Percentiles rank a stretch among this genome's conserved stretches.
These are phyloP conservation scores for Drosophila yooni DNA, from an alignment of 2,888 invertebrate species.

Conservation along the genomic window DNA sequence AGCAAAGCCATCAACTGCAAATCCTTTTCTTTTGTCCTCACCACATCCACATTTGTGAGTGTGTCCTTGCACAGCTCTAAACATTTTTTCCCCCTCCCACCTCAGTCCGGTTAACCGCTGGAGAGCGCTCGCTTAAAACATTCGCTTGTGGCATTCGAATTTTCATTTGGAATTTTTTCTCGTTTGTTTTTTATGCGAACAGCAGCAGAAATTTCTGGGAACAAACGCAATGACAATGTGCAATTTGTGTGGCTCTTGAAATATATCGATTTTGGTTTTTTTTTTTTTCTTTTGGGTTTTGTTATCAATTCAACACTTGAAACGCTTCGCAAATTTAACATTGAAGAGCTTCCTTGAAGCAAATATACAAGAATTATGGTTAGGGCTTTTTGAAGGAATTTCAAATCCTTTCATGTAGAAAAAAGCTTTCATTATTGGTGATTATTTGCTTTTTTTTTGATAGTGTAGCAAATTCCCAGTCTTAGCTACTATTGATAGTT, in stretches of 20 bases:
- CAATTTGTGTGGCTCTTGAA: slow-evolving; percentile 33
- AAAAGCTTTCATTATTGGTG: background rate
- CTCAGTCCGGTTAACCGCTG: background rate
- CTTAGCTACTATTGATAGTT: background rate
- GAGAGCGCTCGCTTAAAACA: slow-evolving; percentile 21
- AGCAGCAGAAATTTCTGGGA: slow-evolving; percentile 44
- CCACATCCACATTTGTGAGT: background rate
- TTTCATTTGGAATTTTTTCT: slow-evolving; percentile 34
- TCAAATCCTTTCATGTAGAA: background rate
- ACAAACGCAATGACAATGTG: slow-evolving; percentile 62
- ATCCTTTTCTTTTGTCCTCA: slow-evolving; percentile 24
- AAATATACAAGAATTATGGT: slow-evolving; percentile 7
- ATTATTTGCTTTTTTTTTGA: background rate
- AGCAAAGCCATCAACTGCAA: slow-evolving; percentile 35
- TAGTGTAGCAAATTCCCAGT: background rate
- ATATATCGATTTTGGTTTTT: slow-evolving; percentile 28
- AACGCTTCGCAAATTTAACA: slow-evolving; percentile 27
- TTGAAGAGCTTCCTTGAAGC: slow-evolving; percentile 23
- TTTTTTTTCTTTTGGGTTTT: slow-evolving; percentile 11
- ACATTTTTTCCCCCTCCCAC: slow-evolving; percentile 5
- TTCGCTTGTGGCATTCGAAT: slow-evolving; percentile 38
- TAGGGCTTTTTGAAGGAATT: background rate
- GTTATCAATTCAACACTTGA: slow-evolving; percentile 40
- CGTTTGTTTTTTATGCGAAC: slow-evolving; percentile 9
- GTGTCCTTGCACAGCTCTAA: slow-evolving; percentile 40